Conservation (phyloP, 2,888 invertebrate genomes). For the Trypoxylon attenuatum region DNA sequence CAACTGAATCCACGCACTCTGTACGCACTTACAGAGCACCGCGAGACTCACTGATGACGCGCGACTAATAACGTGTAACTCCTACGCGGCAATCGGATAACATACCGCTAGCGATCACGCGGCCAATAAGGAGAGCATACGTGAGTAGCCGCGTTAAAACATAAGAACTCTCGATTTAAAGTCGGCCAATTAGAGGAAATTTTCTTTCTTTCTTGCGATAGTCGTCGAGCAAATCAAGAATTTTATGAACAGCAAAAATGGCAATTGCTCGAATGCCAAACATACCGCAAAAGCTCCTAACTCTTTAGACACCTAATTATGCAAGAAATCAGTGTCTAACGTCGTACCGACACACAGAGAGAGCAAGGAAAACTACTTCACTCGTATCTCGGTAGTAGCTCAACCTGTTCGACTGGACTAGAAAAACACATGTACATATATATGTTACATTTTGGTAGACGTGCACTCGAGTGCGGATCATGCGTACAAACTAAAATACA, state of each 20-base stretch:
- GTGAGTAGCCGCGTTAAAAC: neutral
- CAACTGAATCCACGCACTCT: slow-evolving; percentile 15
- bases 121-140: neutral
- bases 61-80: neutral
- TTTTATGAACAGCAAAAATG: neutral
- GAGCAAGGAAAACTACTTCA: too few species aligned
- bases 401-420: slow-evolving; percentile 23
- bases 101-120: neutral
- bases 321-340: slow-evolving; percentile 9
- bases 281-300: neutral
- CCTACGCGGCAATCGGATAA: neutral
- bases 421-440: slow-evolving; percentile 15
- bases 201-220: too few species aligned
- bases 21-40: slow-evolving; percentile 15
- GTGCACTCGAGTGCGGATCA: slow-evolving; percentile 19
- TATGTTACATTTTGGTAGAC: slow-evolving; percentile 23
- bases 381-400: neutral
- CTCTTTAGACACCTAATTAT: slow-evolving; percentile 24
- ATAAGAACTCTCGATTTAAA: neutral
- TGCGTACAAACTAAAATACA: slow-evolving; percentile 9
- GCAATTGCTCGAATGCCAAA: neutral
- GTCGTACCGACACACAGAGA: slow-evolving; percentile 3
- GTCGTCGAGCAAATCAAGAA: too few species aligned
- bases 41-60: neutral
- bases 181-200: too few species aligned